Evolutionary conservation across 2,888 invertebrate species (phyloP), one percentile per base, ranked within the genome.

Genomic region (Agriopis marginaria): DNA sequence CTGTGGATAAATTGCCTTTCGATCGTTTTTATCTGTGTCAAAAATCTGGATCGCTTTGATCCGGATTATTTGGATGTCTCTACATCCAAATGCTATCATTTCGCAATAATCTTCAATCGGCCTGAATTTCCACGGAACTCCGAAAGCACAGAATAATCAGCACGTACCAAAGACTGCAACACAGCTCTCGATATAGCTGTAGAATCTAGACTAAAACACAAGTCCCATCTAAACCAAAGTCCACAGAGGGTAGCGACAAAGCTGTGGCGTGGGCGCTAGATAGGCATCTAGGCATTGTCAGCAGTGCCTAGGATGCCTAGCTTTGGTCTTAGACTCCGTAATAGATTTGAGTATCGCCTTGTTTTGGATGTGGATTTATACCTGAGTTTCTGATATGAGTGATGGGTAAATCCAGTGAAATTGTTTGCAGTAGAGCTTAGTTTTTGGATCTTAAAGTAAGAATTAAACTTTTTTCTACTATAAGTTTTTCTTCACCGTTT

Each of bases 201-300:
- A 7, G 14, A 17, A 17, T 50, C 9, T 50, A 47, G 49, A 49
- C 49, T 49, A 40, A 39, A 50, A 39, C 49, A 60, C 45, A 45
- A 58, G 45, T 14, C n/a, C n/a, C 14, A 50, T 39, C 39, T n/a
- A 40, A 60, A 17, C 14, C 59, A 40, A 49, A 1, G 49, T 10
- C 60, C 17, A 39, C 14, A 23, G 44, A 58, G 47, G 60, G 49
- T 49, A 60, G 74, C 61, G 61, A 81, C 82, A 77, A 77, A 78
- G 73, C 77, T 73, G 56, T 68, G 62, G 72, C 81, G 81, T 83
- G 79, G 83, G 79, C 68, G 75, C 12, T 40, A 55, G 83, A 83
- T 83, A 81, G 59, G 45, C 67, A 83, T 83, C 83, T 72, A 73
- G 70, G 77, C 73, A 82, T 83, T 83, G 84, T 83, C 73, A 72